Conservation (phyloP, 2,113 vertebrate genomes). For the Rhodinocichla rosea region DNA sequence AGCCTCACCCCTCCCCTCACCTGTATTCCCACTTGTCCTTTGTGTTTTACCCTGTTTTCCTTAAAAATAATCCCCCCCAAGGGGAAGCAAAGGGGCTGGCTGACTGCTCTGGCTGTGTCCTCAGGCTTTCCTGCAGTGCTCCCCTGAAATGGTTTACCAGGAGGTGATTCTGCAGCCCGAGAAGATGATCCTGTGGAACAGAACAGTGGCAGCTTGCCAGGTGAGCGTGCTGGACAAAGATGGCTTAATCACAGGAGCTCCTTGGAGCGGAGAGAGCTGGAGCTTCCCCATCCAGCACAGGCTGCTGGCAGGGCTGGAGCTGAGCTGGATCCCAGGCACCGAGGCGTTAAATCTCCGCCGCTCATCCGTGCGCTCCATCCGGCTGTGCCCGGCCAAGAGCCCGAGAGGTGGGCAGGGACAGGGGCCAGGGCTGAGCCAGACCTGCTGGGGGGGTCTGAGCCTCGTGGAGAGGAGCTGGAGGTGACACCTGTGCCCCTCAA, state of each 20-base stretch:
- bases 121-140: constrained; percentile 90
- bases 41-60: background rate
- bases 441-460: background rate
- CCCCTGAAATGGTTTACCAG: constrained; percentile 91
- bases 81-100: background rate
- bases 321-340: background rate
- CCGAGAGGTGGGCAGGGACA: constrained; percentile 30
- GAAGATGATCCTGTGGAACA: constrained; percentile 96
- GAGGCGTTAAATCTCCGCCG: constrained; percentile 46
- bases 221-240: constrained; percentile 72
- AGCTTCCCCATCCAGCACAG: background rate
- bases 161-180: constrained; percentile 96
- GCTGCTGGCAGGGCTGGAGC: constrained; percentile 14
- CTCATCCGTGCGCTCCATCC: background rate
- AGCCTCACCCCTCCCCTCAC: background rate
- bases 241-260: constrained; percentile 67
- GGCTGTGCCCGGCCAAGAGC: constrained; percentile 33
- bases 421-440: background rate
- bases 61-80: background rate
- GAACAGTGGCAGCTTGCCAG: constrained; percentile 89
- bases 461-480: background rate
- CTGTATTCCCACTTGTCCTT: background rate
- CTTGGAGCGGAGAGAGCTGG: constrained; percentile 52
- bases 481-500: background rate
- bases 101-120: background rate